Conservation (phyloP, 2,888 invertebrate genomes). For the Uropetala carovei region DNA sequence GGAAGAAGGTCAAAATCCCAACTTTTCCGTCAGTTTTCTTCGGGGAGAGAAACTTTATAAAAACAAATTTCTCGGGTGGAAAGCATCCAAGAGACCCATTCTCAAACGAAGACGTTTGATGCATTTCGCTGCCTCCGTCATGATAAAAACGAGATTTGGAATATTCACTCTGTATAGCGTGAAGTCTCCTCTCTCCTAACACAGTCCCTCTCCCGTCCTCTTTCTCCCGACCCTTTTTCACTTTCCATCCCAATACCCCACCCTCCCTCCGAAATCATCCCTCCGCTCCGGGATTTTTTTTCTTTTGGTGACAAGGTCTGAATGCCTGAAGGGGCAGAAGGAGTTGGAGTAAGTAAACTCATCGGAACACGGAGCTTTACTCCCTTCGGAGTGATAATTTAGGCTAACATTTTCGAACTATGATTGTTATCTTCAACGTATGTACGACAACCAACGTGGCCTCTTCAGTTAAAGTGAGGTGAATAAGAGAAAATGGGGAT, state of each 20-base stretch:
- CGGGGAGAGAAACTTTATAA: not conserved
- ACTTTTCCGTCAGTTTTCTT: not conserved
- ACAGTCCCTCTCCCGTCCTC: not conserved
- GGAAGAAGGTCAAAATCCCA: too few relatives aligned
- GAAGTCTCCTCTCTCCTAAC: not conserved
- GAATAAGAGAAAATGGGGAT: not conserved
- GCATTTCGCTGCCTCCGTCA: conserved; percentile 31
- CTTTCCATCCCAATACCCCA: not conserved
- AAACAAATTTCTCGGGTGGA: not conserved
- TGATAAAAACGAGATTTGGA: conserved; percentile 42
- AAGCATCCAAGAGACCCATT: not conserved
- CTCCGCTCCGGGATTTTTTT: not conserved
- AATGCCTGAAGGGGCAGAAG: not conserved
- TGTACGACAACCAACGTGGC: not conserved
- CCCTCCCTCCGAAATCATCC: not conserved
- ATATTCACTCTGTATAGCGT: not conserved
- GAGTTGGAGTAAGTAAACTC: conserved; percentile 33
- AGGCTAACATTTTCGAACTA: not conserved
- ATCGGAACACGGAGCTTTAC: not conserved
- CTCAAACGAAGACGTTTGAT: not conserved
- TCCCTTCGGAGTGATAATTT: not conserved
- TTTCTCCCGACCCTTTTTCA: not conserved
- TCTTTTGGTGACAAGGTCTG: not conserved
- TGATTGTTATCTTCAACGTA: not conserved
- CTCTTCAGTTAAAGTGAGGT: not conserved